Percentiles rank a stretch among this genome's conserved stretches.
These are phyloP conservation scores for Lagodon rhomboides DNA, from an alignment of 2,797 vertebrate genomes.

Conservation along the genomic window DNA sequence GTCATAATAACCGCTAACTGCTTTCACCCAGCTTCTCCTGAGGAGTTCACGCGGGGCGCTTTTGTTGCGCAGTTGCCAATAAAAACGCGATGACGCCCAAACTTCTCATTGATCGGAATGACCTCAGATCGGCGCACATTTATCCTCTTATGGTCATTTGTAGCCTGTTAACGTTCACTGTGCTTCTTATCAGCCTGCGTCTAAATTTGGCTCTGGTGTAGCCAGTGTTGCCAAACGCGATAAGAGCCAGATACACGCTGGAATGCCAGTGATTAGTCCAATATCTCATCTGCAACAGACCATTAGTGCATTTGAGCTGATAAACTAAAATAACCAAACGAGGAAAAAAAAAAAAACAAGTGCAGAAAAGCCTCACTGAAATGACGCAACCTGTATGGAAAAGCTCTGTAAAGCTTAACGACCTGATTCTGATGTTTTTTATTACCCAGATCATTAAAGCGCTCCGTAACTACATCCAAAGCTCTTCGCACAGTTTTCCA, in stretches of 20 bases:
- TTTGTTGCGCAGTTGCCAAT: slow-evolving; percentile 27
- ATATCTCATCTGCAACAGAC: not conserved
- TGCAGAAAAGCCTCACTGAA: not conserved
- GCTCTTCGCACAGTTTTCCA: not conserved
- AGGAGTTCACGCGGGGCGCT: slow-evolving; percentile 19
- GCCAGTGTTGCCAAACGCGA: slow-evolving; percentile 52
- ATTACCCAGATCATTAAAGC: not conserved
- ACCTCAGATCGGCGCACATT: not conserved
- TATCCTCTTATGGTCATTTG: slow-evolving; percentile 45
- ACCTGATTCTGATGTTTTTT: slow-evolving; percentile 17
- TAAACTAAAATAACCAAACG: slow-evolving; percentile 6
- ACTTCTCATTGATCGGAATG: slow-evolving; percentile 11
- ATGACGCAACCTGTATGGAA: not conserved
- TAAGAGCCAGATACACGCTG: slow-evolving; percentile 61
- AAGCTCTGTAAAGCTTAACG: slow-evolving; percentile 22
- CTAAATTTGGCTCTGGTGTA: slow-evolving; percentile 58
- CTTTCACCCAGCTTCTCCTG: not conserved
- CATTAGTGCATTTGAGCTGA: slow-evolving; percentile 22
- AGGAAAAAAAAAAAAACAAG: not conserved
- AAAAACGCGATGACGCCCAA: slow-evolving; percentile 29
- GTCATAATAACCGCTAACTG: not conserved
- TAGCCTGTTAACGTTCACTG: slow-evolving; percentile 7
- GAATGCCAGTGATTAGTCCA: slow-evolving; percentile 46
- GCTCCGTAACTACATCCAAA: not conserved
- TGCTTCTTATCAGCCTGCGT: slow-evolving; percentile 56